Evolutionary conservation across 2,888 invertebrate genomes (phyloP).

Genomic region (Deilephila elpenor): DNA sequence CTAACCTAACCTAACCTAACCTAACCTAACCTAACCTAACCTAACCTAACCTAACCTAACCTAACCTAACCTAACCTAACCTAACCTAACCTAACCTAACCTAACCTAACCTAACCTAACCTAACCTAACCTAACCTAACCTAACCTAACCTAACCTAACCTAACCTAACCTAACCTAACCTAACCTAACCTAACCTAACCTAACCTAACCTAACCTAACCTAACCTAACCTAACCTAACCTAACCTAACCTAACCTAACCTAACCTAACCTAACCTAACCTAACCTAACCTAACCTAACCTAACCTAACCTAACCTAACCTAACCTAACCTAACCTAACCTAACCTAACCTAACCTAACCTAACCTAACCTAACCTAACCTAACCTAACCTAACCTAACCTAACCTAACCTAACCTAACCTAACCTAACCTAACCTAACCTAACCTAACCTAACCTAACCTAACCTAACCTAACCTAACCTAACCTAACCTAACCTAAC

Average conservation of each 20-base stretch:
- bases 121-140: slow-evolving; percentile 37
- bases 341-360: not conserved
- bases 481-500: slow-evolving; percentile 35
- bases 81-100: slow-evolving; percentile 28
- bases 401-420: slow-evolving; percentile 33
- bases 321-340: not conserved
- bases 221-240: slow-evolving; percentile 29
- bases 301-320: not conserved
- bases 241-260: not conserved
- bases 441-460: slow-evolving; percentile 31
- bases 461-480: slow-evolving; percentile 34
- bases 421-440: slow-evolving; percentile 34
- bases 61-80: slow-evolving; percentile 29
- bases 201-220: slow-evolving; percentile 34
- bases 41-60: slow-evolving; percentile 29
- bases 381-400: slow-evolving; percentile 26
- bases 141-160: slow-evolving; percentile 35
- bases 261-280: slow-evolving; percentile 23
- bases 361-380: not conserved
- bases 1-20: slow-evolving; percentile 26
- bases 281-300: slow-evolving; percentile 22
- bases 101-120: slow-evolving; percentile 36
- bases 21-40: slow-evolving; percentile 15
- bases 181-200: slow-evolving; percentile 34
- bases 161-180: slow-evolving; percentile 29